Base-by-base conservation (phyloP, 2,113 vertebrate genomes). In the Onychostoma macrolepis region DNA sequence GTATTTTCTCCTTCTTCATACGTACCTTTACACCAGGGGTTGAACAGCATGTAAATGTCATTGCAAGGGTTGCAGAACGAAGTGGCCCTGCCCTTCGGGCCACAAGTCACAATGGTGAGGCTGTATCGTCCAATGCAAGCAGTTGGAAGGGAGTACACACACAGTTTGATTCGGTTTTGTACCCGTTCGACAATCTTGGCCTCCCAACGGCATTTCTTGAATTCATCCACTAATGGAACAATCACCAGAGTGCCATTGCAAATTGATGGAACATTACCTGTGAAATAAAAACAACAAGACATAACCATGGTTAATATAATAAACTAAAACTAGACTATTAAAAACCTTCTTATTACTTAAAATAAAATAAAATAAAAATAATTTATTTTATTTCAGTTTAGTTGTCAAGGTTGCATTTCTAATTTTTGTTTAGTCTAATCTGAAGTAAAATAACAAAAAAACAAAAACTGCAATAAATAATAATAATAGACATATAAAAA, bases 41-140 rank as follows among this genome's bases (percentile, higher is more conserved):
- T 98, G 94, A 97, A 98, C 89, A 98, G 95, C 83, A 98, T 91
- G 90, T 95, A 89, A 71, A 97, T 90, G 88, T 94, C 93, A 26
- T 95, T 93, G 81, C 1, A 90, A 41, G 94, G 89, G n/a, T 93
- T 91, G 80, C 95, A 91, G 12, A 92, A 93, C 1, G 91, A 72
- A 3, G 91, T 88, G 15, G 87, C 91, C 41, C 94, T 93, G 0
- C 92, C 94, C 26, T 92, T 95, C 0, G 80, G 63, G 0, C 92
- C 91, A 12, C 53, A 87, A 0, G 95, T 95, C 21, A 92, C 93
- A 85, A 97, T 87, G 0, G 93, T 93, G 71, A 97, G 92, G 0
- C 94, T 93, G 72, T 97, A 98, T 61, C 95, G 94, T 85, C 97
- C 97, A 0, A 97, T 92, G 85, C 95, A 93, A 1, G 96, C 96